Percentiles rank a stretch among this genome's conserved stretches.
Evolutionary conservation across 2,888 invertebrate species (phyloP).

Genomic region (Melipona bicolor): DNA sequence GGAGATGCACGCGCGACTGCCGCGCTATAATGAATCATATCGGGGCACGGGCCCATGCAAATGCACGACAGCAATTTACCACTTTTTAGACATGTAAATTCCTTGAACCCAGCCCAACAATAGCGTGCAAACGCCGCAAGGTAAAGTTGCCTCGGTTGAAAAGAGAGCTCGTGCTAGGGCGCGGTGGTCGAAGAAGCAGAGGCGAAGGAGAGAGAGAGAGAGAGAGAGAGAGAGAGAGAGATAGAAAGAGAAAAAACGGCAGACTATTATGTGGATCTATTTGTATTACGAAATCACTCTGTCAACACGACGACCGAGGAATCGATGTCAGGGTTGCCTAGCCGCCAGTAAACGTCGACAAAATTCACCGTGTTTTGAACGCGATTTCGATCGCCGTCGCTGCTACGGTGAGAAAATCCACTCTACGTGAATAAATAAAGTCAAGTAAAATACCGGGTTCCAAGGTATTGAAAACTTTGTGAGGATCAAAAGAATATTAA

Average conservation of each 20-base stretch:
- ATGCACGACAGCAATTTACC: constrained; percentile 54
- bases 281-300: constrained; percentile 73
- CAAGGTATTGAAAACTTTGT: not conserved
- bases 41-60: constrained; percentile 31
- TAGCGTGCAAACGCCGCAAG: constrained; percentile 63
- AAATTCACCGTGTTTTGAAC: constrained; percentile 50
- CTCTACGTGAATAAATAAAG: constrained; percentile 5
- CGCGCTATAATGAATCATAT: constrained; percentile 44
- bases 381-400: constrained; percentile 45
- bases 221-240: not conserved
- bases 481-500: not conserved
- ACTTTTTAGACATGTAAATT: constrained; percentile 62
- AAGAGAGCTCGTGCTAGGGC: constrained; percentile 11
- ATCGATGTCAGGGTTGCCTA: constrained; percentile 73
- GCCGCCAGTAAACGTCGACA: constrained; percentile 65
- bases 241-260: constrained; percentile 30
- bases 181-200: not conserved
- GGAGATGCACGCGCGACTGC: constrained; percentile 2
- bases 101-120: constrained; percentile 59
- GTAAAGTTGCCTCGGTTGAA: constrained; percentile 38
- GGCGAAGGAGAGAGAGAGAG: not conserved
- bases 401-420: constrained; percentile 40
- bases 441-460: not conserved
- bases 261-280: constrained; percentile 67
- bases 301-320: constrained; percentile 65